Conservation (phyloP, 1,140 invertebrate species). For the Drosophila pectinifera region DNA sequence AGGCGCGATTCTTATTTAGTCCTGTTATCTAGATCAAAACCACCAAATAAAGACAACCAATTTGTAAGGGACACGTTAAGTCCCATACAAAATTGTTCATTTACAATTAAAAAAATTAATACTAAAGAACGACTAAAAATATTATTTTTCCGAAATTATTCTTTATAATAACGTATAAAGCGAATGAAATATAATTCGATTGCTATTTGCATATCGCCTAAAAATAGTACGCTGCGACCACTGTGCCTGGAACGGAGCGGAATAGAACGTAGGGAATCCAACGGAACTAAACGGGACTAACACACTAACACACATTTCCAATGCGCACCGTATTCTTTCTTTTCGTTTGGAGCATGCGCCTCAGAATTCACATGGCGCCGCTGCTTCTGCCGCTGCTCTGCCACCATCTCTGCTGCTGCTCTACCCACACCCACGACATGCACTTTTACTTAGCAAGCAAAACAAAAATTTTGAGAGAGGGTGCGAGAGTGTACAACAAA, state of each 20-base stretch:
- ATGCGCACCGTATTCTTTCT: constrained; percentile 53
- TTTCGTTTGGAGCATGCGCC: constrained; percentile 58
- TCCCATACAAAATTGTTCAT: too few relatives aligned
- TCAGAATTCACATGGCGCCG: constrained; percentile 38
- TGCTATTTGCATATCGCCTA: constrained; percentile 1
- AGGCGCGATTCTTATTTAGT: too few relatives aligned
- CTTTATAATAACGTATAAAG: not conserved
- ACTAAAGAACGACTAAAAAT: not conserved
- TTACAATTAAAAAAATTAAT: not conserved
- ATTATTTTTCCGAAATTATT: not conserved
- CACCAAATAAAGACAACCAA: too few relatives aligned
- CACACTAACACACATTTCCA: constrained; percentile 80
- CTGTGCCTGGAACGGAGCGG: constrained; percentile 55
- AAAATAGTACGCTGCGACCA: constrained; percentile 44
- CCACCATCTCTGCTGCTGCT: constrained; percentile 1
- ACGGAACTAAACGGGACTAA: constrained; percentile 51
- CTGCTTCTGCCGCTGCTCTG: constrained; percentile 22
- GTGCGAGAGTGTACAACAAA: constrained; percentile 11
- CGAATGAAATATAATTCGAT: not conserved
- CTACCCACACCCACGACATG: constrained; percentile 44
- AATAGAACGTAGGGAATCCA: constrained; percentile 38
- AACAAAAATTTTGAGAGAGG: constrained; percentile 42
- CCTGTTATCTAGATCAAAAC: not conserved
- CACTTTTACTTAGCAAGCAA: constrained; percentile 60
- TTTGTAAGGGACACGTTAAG: too few relatives aligned